Base-by-base conservation (phyloP, 2,113 vertebrate genomes). In the Terrapene triunguis region DNA sequence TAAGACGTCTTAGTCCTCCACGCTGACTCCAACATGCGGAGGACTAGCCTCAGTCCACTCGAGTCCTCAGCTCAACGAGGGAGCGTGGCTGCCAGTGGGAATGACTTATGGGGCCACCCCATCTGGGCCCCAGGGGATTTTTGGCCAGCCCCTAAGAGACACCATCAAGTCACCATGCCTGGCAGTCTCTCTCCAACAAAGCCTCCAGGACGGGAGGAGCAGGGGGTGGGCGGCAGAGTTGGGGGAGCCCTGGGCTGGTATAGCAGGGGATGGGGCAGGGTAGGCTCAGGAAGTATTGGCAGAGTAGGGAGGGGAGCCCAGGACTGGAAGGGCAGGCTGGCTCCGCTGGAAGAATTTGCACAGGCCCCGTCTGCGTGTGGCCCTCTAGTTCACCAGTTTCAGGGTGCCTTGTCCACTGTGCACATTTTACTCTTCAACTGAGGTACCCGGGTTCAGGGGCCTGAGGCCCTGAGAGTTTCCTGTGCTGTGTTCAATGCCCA, bases 11-110 rank as follows among this genome's bases (percentile, higher is more conserved):
- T 4, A 69, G 8, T 69, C 62, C 17, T 72, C 19, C 35, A 10
- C 5, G 1, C 17, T 2, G 65, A 38, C 5, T 10, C 17, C n/a
- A 72, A 5, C 65, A 1, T 38, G 4, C 3, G 19, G 65, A 21
- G 8, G n/a, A 19, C 65, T 38, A 72, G 35, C 65, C 19, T 5
- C n/a, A 5, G 10, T 22, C 19, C 65, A 22, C 65, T 10, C 19
- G 4, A 32, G 12, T 62, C 59, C 59, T 62, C 59, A 35, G 59
- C 59, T 62, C 29, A 62, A 14, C 59, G 3, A n/a, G 65, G 65
- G n/a, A 10, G 19, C 9, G 5, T 38, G 14, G 32, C 62, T 65
- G 13, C 13, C 62, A 35, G 27, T 29, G 59, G 32, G 59, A 35
- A 65, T 8, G 62, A n/a, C 62, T 35, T 35, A 38, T 21, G 19